Evolutionary conservation across 2,113 vertebrate genomes (phyloP).

Genomic region (Mirounga angustirostris): DNA sequence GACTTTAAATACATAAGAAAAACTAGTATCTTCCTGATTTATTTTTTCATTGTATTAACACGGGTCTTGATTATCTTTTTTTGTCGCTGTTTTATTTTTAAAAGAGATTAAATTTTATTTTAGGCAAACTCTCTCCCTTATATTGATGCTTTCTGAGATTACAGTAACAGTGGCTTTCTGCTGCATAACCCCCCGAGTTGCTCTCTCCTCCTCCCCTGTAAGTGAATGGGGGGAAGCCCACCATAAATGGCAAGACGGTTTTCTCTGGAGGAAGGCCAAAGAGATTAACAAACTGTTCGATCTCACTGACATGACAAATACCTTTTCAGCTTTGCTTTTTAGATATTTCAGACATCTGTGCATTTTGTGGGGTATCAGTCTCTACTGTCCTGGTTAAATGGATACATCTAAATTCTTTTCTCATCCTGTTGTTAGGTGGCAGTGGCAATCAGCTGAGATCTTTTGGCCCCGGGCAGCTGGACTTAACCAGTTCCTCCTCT

Average conservation of each 20-base stretch:
- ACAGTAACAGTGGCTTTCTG: background rate
- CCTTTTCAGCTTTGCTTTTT: background rate
- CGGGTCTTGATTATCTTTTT: constrained; percentile 39
- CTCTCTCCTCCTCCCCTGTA: background rate
- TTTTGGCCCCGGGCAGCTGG: constrained; percentile 71
- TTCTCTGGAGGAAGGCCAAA: background rate
- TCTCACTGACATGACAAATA: background rate
- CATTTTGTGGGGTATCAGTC: background rate
- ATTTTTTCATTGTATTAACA: constrained; percentile 64
- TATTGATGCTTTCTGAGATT: constrained; percentile 3
- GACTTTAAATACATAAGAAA: background rate
- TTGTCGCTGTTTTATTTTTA: background rate
- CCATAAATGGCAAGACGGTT: background rate
- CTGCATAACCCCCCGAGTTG: background rate
- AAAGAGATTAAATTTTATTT: constrained; percentile 45
- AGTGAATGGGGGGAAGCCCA: background rate
- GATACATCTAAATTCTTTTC: constrained; percentile 72
- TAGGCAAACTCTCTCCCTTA: background rate
- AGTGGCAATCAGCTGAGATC: constrained; percentile 74
- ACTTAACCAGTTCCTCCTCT: constrained; percentile 79
- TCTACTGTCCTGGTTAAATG: constrained; percentile 31
- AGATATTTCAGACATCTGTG: constrained; percentile 37
- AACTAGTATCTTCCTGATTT: constrained; percentile 55
- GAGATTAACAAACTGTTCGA: background rate
- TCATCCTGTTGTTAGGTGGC: constrained; percentile 72